Evolutionary conservation across 2,797 vertebrate genomes (phyloP).

Genomic region (Silurus aristotelis): DNA sequence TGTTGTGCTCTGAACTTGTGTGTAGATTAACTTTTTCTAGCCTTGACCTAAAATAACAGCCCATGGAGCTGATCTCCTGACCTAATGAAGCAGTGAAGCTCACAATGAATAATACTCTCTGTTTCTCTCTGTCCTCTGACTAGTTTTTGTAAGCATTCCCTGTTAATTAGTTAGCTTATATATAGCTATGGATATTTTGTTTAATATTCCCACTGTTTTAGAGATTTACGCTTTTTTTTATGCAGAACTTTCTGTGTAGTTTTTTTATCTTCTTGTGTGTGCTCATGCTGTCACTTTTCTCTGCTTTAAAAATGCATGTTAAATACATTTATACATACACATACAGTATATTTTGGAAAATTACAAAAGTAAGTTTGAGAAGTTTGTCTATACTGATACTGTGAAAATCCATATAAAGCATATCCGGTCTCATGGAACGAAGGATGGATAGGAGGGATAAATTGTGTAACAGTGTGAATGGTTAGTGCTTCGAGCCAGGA

Average conservation of each 20-base stretch:
- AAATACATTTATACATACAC: not conserved
- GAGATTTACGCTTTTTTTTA: not conserved
- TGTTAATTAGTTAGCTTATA: not conserved
- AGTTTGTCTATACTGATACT: conserved; percentile 16
- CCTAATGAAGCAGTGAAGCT: conserved; percentile 31
- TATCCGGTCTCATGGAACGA: conserved; percentile 6
- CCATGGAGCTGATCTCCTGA: not conserved
- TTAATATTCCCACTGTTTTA: not conserved
- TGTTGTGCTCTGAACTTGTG: not conserved
- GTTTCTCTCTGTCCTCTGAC: not conserved
- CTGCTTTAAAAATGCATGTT: not conserved
- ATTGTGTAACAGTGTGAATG: conserved; percentile 11
- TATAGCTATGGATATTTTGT: not conserved
- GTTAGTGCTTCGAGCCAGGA: conserved; percentile 24
- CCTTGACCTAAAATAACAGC: not conserved
- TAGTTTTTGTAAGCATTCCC: conserved; percentile 15
- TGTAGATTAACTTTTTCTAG: not conserved
- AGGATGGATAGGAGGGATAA: conserved; percentile 29
- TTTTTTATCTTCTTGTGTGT: not conserved
- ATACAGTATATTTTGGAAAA: not conserved
- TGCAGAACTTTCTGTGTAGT: not conserved
- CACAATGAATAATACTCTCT: not conserved
- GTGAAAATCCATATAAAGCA: conserved; percentile 20
- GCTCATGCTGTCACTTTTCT: not conserved
- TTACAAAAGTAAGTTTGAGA: not conserved